Evolutionary conservation across 2,797 vertebrate species (phyloP), one percentile per base, ranked within the genome.

Genomic region (Threskiornis aethiopicus): DNA sequence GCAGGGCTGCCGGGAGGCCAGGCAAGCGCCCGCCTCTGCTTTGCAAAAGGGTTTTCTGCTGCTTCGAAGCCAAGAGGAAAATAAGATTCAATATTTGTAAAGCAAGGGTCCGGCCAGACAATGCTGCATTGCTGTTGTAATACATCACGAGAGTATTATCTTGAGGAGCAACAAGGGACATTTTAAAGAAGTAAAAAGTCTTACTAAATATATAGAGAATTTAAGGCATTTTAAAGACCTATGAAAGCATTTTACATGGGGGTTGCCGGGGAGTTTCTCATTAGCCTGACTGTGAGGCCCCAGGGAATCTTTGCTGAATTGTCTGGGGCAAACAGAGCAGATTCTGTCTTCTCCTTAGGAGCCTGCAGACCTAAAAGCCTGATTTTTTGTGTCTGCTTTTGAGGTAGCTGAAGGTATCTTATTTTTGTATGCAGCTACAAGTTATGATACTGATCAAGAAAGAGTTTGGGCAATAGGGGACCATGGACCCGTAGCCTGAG

Each of bases 141-240:
- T 93, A 81, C 69, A 92, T 97, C 95, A 97, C 22, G 0, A 39
- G 91, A 91, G 78, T 92, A 83, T 96, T 96, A 87, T 93, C 93
- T 93, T 93, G 88, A 97, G 54, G 91, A 97, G 95, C 90, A 96
- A 44, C 95, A 75, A 93, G 96, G 96, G 98, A 97, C 93, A 19
- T 95, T 93, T 97, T 97, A 96, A 97, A 97, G 94, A 96, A 97
- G 84, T 79, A 96, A 80, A 92, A 97, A 94, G 92, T 95, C 96
- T 97, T 96, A 96, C 97, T 96, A 97, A 98, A 96, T 96, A 94
- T 97, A 98, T 90, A 96, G 94, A 97, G 97, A 97, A 97, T 98
- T 98, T 97, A 94, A 96, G 96, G 97, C 94, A 97, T 98, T 98
- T 98, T 97, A 98, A 98, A 98, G 97, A 97, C 97, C 96, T 97